phyloP scores from a whole-genome alignment of 2,888 invertebrate genomes.

The Tuta absoluta region DNA sequence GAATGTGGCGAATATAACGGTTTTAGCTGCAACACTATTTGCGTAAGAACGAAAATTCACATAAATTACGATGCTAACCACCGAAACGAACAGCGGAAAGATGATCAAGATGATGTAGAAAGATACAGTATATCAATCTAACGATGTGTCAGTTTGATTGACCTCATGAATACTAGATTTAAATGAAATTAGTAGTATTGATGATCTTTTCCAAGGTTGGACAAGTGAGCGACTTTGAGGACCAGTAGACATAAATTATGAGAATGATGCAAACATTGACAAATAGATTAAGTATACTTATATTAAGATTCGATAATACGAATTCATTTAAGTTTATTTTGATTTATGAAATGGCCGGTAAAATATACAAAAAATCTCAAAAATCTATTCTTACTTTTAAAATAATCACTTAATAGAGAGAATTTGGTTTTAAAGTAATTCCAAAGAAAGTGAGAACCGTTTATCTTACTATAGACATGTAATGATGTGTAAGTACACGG shows the following conservation, averaged over 20 bases:
- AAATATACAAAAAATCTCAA: too few species aligned
- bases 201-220: neutral
- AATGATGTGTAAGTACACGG: too few species aligned
- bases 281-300: too few species aligned
- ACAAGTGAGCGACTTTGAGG: neutral
- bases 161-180: conserved; percentile 3
- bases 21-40: conserved; percentile 4
- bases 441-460: too few species aligned
- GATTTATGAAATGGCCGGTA: neutral
- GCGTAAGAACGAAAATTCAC: conserved; percentile 8
- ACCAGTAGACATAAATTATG: neutral
- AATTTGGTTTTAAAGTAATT: too few species aligned
- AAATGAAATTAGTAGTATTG: neutral
- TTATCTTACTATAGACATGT: too few species aligned
- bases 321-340: neutral
- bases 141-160: neutral
- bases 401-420: too few species aligned
- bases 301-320: neutral
- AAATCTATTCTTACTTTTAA: too few species aligned
- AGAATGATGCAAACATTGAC: neutral
- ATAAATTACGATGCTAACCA: conserved; percentile 12
- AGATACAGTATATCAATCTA: conserved; percentile 4
- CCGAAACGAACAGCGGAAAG: conserved; percentile 3
- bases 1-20: neutral
- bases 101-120: conserved; percentile 2